These are phyloP conservation scores for Oenanthe oenanthe DNA, from an alignment of 2,113 vertebrate species.

Conservation along the genomic window DNA sequence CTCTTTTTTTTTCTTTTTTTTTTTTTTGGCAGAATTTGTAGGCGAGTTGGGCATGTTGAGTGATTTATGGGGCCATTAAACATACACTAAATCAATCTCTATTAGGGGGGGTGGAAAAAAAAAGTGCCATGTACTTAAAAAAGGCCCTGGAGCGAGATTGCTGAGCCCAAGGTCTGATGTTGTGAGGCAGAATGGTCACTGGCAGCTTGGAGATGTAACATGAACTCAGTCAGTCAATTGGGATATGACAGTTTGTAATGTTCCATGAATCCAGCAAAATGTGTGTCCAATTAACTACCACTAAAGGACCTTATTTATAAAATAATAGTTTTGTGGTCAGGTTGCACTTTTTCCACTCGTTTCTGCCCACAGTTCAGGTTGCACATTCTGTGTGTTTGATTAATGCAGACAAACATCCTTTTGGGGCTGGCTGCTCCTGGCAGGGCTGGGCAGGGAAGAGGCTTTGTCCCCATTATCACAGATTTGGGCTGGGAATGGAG, in stretches of 20 bases:
- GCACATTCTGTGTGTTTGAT: constrained; percentile 54
- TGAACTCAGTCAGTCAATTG: constrained; percentile 57
- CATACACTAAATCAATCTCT: constrained; percentile 72
- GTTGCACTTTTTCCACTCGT: constrained; percentile 72
- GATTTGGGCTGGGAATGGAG: not conserved
- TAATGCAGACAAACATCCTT: constrained; percentile 40
- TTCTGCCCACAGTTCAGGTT: constrained; percentile 62
- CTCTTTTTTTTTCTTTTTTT: not conserved
- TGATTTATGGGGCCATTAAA: constrained; percentile 74
- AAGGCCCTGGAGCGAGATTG: constrained; percentile 39
- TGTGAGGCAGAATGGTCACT: constrained; percentile 49
- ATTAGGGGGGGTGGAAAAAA: not conserved
- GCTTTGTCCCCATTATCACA: not conserved
- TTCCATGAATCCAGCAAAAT: constrained; percentile 74
- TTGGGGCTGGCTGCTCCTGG: not conserved
- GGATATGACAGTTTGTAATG: constrained; percentile 68
- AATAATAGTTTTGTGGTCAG: constrained; percentile 75
- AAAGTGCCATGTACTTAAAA: constrained; percentile 22
- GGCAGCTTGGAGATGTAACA: constrained; percentile 63
- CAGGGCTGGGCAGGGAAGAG: not conserved
- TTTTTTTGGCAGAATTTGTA: constrained; percentile 56
- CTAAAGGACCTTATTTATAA: constrained; percentile 76
- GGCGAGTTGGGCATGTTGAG: constrained; percentile 58
- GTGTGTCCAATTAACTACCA: constrained; percentile 78
- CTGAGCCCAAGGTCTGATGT: constrained; percentile 61